phyloP scores from a whole-genome alignment of 2,888 invertebrate genomes.

The Tetropium fuscum region DNA sequence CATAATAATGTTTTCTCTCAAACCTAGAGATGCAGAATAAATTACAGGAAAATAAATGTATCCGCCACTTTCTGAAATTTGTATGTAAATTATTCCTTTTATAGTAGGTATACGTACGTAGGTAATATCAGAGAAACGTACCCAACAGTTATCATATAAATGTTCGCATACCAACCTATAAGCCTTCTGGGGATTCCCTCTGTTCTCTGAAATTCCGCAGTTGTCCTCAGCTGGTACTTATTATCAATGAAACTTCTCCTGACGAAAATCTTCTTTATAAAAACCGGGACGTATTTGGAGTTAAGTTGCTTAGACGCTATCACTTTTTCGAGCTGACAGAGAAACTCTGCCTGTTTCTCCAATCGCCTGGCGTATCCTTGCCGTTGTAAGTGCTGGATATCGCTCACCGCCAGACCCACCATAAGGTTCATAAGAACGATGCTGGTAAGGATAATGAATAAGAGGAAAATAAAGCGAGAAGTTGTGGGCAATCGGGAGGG shows the following conservation, averaged over 20 bases:
- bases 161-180: conserved; percentile 48
- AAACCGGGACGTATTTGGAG: conserved; percentile 41
- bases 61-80: too few relatives aligned
- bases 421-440: conserved; percentile 71
- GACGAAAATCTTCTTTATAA: conserved; percentile 38
- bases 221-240: conserved; percentile 41
- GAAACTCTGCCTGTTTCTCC: conserved; percentile 62
- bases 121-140: too few relatives aligned
- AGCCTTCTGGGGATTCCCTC: conserved; percentile 51
- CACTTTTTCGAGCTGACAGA: conserved; percentile 61
- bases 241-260: conserved; percentile 39
- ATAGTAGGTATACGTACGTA: too few relatives aligned
- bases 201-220: conserved; percentile 42
- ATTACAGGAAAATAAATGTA: too few relatives aligned
- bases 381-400: conserved; percentile 63
- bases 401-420: conserved; percentile 70
- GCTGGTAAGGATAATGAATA: conserved; percentile 68
- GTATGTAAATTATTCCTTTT: too few relatives aligned
- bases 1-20: too few relatives aligned
- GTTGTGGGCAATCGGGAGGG: conserved; percentile 32
- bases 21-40: too few relatives aligned
- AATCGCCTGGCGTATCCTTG: conserved; percentile 59
- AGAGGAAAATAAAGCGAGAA: conserved; percentile 66
- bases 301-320: conserved; percentile 48
- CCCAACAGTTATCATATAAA: too few relatives aligned